phyloP scores from a whole-genome alignment of 2,888 invertebrate genomes.

The Pachymerium ferrugineum region DNA sequence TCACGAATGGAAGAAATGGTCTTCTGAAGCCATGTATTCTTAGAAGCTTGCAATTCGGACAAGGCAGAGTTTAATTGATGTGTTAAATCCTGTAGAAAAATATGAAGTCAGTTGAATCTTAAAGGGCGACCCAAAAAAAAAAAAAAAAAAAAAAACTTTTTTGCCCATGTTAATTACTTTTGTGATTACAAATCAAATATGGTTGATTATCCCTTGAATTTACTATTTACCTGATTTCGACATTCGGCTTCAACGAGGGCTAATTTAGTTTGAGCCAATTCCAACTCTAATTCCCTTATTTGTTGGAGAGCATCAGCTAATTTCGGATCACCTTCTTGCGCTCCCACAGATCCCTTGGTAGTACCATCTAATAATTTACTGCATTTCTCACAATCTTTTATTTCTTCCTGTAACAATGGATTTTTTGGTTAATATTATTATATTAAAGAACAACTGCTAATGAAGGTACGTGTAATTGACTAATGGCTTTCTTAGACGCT shows the following conservation, averaged over 20 bases:
- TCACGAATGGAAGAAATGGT: constrained; percentile 64
- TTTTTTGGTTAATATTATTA: too few relatives aligned
- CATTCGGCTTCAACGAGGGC: constrained; percentile 96
- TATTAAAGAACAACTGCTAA: background rate
- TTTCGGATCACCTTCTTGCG: constrained; percentile 37
- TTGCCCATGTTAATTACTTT: background rate
- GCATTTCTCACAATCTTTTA: constrained; percentile 36
- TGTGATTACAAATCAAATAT: too few relatives aligned
- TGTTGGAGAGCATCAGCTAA: constrained; percentile 59
- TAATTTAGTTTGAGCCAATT: constrained; percentile 92
- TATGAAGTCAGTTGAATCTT: too few relatives aligned
- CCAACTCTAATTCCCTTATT: constrained; percentile 84
- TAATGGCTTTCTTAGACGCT: constrained; percentile 57
- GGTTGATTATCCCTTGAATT: too few relatives aligned
- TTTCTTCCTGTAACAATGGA: constrained; percentile 23
- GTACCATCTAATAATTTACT: constrained; percentile 1
- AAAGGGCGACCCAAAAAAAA: too few relatives aligned
- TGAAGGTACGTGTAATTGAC: constrained; percentile 2
- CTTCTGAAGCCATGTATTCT: constrained; percentile 85
- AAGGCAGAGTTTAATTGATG: constrained; percentile 80
- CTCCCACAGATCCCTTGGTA: background rate
- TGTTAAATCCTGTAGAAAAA: constrained; percentile 69
- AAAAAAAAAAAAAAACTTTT: constrained; percentile 35
- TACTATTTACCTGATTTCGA: constrained; percentile 68
- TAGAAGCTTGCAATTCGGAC: constrained; percentile 65